These are phyloP conservation scores for Lepus europaeus DNA, from an alignment of 2,113 vertebrate genomes.

Conservation along the genomic window DNA sequence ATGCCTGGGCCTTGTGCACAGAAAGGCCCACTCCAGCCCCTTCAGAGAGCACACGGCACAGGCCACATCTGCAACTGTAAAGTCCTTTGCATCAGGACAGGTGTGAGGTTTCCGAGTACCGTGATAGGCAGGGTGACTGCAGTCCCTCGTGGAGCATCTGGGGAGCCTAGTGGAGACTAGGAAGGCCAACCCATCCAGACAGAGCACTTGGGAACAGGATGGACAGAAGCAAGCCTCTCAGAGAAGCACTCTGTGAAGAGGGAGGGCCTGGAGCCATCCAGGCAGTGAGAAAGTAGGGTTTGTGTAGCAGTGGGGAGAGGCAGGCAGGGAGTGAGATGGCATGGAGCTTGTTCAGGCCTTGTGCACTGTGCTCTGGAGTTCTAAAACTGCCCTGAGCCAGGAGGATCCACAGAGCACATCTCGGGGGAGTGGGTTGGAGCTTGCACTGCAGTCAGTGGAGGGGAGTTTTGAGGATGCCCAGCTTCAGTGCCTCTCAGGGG, in stretches of 20 bases:
- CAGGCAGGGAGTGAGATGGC: background rate
- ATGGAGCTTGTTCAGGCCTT: background rate
- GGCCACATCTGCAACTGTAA: background rate
- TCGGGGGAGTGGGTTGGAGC: fast-evolving
- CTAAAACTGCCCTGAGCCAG: background rate
- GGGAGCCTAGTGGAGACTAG: background rate
- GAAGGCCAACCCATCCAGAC: background rate
- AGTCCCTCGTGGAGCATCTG: background rate
- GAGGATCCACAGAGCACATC: background rate
- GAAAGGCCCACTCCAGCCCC: background rate
- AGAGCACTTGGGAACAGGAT: background rate
- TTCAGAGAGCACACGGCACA: background rate
- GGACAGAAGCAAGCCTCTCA: background rate
- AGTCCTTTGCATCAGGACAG: background rate
- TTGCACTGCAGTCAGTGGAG: background rate
- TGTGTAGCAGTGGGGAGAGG: background rate
- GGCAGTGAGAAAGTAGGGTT: background rate
- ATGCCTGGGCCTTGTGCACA: no score
- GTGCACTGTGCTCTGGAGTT: fast-evolving
- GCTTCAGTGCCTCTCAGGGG: background rate
- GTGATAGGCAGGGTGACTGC: background rate
- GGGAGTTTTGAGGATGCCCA: background rate
- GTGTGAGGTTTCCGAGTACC: background rate
- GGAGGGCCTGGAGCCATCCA: background rate
- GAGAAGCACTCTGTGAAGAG: background rate